Percentiles rank a stretch among this genome's conserved stretches.
Conservation (phyloP, 2,888 invertebrate genomes). For the Stratiomys singularior region DNA sequence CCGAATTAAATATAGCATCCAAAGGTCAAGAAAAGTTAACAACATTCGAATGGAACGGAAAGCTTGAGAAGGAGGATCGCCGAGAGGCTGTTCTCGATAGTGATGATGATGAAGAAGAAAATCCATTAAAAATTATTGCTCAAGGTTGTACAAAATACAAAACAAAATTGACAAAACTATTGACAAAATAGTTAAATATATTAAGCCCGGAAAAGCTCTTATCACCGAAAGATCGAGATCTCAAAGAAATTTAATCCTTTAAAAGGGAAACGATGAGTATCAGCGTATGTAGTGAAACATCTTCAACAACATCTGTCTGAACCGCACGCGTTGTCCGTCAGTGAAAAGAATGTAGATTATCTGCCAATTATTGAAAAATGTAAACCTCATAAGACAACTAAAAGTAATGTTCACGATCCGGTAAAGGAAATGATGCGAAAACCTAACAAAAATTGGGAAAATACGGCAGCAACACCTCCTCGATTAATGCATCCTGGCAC, state of each 20-base stretch:
- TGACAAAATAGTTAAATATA: conserved; percentile 58
- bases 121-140: conserved; percentile 62
- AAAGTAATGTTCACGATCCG: conserved; percentile 62
- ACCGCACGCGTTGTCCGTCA: conserved; percentile 60
- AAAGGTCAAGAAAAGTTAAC: conserved; percentile 58
- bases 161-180: too few species aligned
- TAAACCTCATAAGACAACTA: conserved; percentile 62
- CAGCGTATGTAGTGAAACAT: conserved; percentile 34
- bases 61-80: conserved; percentile 38
- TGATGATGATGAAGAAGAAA: conserved; percentile 61
- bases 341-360: conserved; percentile 55
- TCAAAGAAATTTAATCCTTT: conserved; percentile 61
- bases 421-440: conserved; percentile 61
- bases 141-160: conserved; percentile 60
- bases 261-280: conserved; percentile 23
- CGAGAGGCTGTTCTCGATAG: conserved; percentile 60
- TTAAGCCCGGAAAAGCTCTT: conserved; percentile 56
- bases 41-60: conserved; percentile 61
- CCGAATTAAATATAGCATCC: conserved; percentile 60
- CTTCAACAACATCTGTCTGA: conserved; percentile 54
- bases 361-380: conserved; percentile 57
- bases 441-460: conserved; percentile 61
- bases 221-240: conserved; percentile 61
- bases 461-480: conserved; percentile 64
- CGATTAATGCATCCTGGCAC: conserved; percentile 59